phyloP scores from a whole-genome alignment of 1,140 invertebrate genomes.

The Amyelois transitella region DNA sequence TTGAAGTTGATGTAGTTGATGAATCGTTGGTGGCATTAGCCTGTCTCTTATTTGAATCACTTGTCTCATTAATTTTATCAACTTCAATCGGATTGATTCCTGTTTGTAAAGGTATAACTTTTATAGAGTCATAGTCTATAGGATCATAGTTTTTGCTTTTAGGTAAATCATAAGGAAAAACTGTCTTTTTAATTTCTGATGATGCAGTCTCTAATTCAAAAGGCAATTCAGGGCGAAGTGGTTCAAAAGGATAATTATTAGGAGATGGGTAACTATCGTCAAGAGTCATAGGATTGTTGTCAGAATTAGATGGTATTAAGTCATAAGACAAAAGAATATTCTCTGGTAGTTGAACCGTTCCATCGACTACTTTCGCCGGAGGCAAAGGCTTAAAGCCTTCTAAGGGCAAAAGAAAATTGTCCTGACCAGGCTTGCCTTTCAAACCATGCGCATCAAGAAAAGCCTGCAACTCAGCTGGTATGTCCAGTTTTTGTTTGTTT shows the following conservation, averaged over 20 bases:
- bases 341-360: slow-evolving; percentile 56
- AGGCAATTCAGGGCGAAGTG: slow-evolving; percentile 44
- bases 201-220: slow-evolving; percentile 59
- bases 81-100: slow-evolving; percentile 47
- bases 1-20: slow-evolving; percentile 2
- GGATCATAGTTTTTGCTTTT: slow-evolving; percentile 50
- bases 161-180: slow-evolving; percentile 52
- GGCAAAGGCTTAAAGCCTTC: slow-evolving; percentile 64
- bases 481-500: slow-evolving; percentile 36
- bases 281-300: slow-evolving; percentile 21
- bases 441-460: slow-evolving; percentile 59
- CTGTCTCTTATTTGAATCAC: slow-evolving; percentile 66
- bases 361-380: slow-evolving; percentile 54
- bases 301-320: slow-evolving; percentile 41
- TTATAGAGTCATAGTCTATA: slow-evolving; percentile 59
- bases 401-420: slow-evolving; percentile 55
- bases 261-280: slow-evolving; percentile 25
- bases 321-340: slow-evolving; percentile 61
- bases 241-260: slow-evolving; percentile 51
- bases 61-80: slow-evolving; percentile 41
- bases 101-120: slow-evolving; percentile 60
- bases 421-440: slow-evolving; percentile 47
- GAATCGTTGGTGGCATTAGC: slow-evolving; percentile 47
- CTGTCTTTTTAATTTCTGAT: slow-evolving; percentile 44
- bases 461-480: slow-evolving; percentile 53